Percentiles rank a stretch among this genome's conserved stretches.
Conservation (phyloP, 2,113 vertebrate genomes). For the Fregetta grallaria region DNA sequence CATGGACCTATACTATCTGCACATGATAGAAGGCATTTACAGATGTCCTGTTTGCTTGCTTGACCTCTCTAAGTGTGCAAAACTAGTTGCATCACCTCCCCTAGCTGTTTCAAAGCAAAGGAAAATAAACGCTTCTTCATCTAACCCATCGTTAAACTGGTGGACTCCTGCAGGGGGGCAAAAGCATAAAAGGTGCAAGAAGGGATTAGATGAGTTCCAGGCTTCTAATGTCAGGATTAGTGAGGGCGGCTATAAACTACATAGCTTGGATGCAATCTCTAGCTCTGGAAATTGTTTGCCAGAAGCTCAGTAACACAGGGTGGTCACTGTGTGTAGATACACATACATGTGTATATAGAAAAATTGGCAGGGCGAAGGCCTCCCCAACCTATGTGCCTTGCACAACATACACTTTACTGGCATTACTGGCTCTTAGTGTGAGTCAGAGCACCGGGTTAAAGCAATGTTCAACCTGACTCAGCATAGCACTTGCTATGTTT, state of each 20-base stretch:
- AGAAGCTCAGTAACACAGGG: neutral
- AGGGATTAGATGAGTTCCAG: neutral
- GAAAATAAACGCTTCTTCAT: neutral
- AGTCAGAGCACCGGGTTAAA: neutral
- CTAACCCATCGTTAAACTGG: neutral
- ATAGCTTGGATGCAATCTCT: neutral
- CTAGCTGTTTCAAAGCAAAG: neutral
- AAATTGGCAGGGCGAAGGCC: neutral
- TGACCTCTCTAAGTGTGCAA: neutral
- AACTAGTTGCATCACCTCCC: neutral
- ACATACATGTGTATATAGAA: neutral
- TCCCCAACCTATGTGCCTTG: neutral
- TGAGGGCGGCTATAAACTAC: neutral
- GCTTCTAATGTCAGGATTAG: neutral
- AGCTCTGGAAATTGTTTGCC: neutral
- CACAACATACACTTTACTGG: neutral
- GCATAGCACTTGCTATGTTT: neutral
- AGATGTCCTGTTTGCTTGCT: neutral
- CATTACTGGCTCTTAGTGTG: neutral
- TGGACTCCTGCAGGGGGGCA: neutral
- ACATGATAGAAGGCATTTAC: neutral
- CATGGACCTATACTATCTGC: neutral
- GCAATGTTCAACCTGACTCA: neutral
- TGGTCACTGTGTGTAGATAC: neutral
- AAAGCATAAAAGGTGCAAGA: neutral